Conservation (phyloP, 1,140 invertebrate genomes). For the Cryptotermes secundus region DNA sequence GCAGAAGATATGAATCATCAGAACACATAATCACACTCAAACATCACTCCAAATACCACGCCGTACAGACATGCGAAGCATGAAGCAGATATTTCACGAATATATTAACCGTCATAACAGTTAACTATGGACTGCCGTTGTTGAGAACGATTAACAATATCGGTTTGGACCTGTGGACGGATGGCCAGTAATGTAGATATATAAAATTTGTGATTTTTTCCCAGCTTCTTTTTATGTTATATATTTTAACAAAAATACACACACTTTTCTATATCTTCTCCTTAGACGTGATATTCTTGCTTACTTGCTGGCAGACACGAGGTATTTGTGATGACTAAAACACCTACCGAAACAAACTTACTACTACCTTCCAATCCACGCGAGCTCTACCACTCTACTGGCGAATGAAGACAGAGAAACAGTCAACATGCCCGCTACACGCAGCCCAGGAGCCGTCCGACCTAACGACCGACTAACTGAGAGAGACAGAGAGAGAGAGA, state of each 20-base stretch:
- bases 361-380: fast-evolving
- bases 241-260: too few relatives aligned
- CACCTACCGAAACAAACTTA: background rate
- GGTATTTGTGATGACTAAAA: background rate
- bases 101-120: too few relatives aligned
- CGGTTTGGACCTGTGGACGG: background rate
- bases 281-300: background rate
- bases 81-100: background rate
- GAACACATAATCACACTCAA: background rate
- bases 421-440: background rate
- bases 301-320: background rate
- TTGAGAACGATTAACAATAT: background rate
- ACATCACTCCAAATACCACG: background rate
- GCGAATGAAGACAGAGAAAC: background rate
- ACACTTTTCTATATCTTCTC: background rate
- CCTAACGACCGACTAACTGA: background rate
- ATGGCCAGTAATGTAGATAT: background rate
- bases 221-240: background rate
- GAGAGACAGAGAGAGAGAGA: too few relatives aligned
- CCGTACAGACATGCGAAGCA: background rate
- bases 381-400: background rate
- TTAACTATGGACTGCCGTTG: background rate
- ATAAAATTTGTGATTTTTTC: background rate
- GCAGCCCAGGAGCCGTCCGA: background rate
- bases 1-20: background rate